Conservation (phyloP, 2,797 vertebrate genomes). For the Sphenopsis melanotis region DNA sequence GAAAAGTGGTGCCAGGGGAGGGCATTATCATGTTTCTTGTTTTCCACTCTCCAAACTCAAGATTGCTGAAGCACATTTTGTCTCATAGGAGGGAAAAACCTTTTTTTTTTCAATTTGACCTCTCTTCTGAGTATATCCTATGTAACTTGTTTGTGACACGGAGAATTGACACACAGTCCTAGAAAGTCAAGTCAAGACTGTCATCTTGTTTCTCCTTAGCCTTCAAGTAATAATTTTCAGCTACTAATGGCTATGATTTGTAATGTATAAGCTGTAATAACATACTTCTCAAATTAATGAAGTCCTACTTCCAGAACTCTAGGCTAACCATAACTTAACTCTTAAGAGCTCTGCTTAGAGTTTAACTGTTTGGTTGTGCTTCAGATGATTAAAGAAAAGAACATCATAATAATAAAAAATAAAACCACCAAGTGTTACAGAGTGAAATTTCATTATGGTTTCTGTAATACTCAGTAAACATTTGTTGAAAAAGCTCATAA, state of each 20-base stretch:
- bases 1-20: background rate
- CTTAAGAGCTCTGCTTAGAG: background rate
- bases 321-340: background rate
- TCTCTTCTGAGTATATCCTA: rapidly evolving
- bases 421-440: background rate
- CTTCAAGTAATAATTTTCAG: background rate
- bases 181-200: background rate
- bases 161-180: background rate
- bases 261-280: background rate
- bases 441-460: slow-evolving; percentile 35
- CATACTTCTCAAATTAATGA: background rate
- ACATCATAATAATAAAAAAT: background rate
- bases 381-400: background rate
- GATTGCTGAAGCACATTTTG: background rate
- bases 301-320: background rate
- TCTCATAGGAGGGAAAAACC: background rate
- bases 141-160: background rate
- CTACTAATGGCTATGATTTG: background rate
- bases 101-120: rapidly evolving
- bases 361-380: background rate
- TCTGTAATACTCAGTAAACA: slow-evolving; percentile 21
- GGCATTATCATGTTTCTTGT: background rate
- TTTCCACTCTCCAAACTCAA: background rate
- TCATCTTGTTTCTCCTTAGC: background rate
- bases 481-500: slow-evolving; percentile 44